These are phyloP conservation scores for Hyles vespertilio DNA, from an alignment of 1,140 invertebrate species.

Conservation along the genomic window DNA sequence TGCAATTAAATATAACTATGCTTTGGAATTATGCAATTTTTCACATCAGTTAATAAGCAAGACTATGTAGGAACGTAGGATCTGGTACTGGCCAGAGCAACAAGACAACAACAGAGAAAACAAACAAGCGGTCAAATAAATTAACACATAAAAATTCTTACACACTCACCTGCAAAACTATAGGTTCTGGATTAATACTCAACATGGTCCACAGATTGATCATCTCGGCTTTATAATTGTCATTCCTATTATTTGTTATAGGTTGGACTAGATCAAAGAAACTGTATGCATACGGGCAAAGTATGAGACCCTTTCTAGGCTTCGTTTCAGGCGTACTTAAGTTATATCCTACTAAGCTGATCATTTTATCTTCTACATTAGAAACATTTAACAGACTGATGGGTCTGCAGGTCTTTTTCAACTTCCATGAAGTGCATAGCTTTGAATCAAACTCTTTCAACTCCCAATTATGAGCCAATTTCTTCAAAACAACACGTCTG, in stretches of 20 bases:
- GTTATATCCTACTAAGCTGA: constrained; percentile 49
- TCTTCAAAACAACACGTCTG: constrained; percentile 52
- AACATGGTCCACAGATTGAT: constrained; percentile 66
- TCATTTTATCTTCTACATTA: constrained; percentile 50
- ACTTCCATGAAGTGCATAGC: constrained; percentile 44
- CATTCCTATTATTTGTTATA: constrained; percentile 30
- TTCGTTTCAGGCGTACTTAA: constrained; percentile 43
- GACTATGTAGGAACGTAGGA: too few species aligned
- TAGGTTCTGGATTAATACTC: constrained; percentile 63
- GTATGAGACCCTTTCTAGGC: constrained; percentile 49
- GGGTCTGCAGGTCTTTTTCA: constrained; percentile 46
- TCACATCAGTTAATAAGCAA: too few species aligned
- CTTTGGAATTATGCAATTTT: too few species aligned
- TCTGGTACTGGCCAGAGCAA: too few species aligned
- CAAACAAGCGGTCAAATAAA: too few species aligned
- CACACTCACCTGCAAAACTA: constrained; percentile 52
- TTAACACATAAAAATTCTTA: too few species aligned
- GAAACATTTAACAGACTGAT: constrained; percentile 43
- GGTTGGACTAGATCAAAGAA: constrained; percentile 49
- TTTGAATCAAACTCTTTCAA: constrained; percentile 50
- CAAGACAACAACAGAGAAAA: too few species aligned
- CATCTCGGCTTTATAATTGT: constrained; percentile 42
- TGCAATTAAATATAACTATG: too few species aligned
- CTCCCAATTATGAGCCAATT: constrained; percentile 58
- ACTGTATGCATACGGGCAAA: constrained; percentile 60